Evolutionary conservation across 2,113 vertebrate genomes (phyloP).

Genomic region (Tamias sibiricus): DNA sequence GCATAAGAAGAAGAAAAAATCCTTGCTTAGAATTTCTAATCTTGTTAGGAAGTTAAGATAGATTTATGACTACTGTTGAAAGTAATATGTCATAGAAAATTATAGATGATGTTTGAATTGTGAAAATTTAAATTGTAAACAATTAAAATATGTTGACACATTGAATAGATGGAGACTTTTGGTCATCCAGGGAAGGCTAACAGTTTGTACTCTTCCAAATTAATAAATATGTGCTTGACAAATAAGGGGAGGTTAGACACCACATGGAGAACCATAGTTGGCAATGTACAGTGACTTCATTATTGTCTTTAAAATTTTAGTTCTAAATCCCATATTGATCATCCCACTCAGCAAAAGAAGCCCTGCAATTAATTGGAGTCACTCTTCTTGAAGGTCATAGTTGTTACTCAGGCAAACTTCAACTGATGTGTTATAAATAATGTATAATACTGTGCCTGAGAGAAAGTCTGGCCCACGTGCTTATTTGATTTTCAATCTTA

Average conservation of each 20-base stretch:
- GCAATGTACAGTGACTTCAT: background rate
- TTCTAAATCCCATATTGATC: background rate
- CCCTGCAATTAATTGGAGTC: background rate
- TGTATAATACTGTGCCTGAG: background rate
- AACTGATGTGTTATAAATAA: background rate
- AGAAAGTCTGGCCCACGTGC: background rate
- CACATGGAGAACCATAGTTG: background rate
- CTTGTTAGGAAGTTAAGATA: background rate
- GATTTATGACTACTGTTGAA: background rate
- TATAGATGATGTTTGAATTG: background rate
- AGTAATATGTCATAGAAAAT: background rate
- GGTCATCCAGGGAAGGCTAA: background rate
- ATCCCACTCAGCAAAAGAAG: background rate
- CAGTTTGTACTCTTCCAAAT: background rate
- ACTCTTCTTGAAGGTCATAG: background rate
- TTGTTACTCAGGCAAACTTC: background rate
- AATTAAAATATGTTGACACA: background rate
- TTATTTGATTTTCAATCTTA: background rate
- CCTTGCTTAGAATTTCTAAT: slow-evolving; percentile 6
- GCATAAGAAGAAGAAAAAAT: background rate
- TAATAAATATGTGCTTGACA: background rate
- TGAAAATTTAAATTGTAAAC: slow-evolving; percentile 26
- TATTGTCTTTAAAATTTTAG: background rate
- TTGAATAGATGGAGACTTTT: background rate
- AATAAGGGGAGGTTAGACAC: background rate